Base-by-base conservation (phyloP, 1,140 invertebrate species). In the Mactra quadrangularis region DNA sequence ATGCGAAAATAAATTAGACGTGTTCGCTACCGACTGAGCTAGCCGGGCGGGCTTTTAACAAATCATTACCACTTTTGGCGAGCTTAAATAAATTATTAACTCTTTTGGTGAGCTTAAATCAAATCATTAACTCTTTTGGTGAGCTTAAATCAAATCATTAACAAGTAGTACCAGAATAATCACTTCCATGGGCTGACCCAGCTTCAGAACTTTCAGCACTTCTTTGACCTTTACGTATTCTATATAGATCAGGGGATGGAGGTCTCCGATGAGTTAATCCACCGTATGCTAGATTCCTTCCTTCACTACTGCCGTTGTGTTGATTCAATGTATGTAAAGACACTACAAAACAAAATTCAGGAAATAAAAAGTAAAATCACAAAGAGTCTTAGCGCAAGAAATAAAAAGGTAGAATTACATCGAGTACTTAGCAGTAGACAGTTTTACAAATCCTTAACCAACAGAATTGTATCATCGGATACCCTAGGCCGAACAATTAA, bases 241-340 rank as follows among this genome's bases (percentile, higher is more conserved):
- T 50, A 50, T 79, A 68, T 2, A 70, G 62, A 64, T 87, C 89
- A 76, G 90, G 90, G 29, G 87, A 89, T 1, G 86, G 87, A 4
- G 89, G 90, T 71, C 90, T 78, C 33, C 91, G 81, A 59, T 89
- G 88, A 27, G 89, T 91, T 25, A 88, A 13, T 19, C 87, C 78
- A n/a, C 89, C 89, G 52, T 77, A 85, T 1, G 82, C 82, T 19
- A 86, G 87, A n/a, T 86, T 87, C 29, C 85, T 64, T 1, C 86
- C 76, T 7, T 88, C 88, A 33, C 84, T 74, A 29, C 45, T 53
- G 3, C 85, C 83, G 45, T 86, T 85, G 82, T 70, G 38, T 19
- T 70, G 79, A 13, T 84, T 76, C 25, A 90, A 60, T 13, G 85
- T 86, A 72, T 91, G 89, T 77, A 87, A 88, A 7, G 90, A 91